Conservation (phyloP, 2,113 vertebrate species). For the Rhinichthys klamathensis region DNA sequence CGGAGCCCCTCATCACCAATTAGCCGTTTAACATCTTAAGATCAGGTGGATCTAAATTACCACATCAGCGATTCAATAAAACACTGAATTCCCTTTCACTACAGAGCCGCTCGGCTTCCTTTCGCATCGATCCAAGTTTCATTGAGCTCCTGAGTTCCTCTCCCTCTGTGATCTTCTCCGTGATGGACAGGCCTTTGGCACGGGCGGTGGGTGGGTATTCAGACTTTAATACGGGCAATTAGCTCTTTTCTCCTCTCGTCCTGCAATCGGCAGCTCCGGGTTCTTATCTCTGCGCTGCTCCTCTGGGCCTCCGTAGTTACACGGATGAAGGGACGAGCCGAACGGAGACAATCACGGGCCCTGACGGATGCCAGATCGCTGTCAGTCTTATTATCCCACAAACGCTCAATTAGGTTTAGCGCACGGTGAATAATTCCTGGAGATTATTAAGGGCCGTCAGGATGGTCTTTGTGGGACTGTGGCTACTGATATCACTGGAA, state of each 20-base stretch:
- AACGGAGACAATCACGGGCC: conserved; percentile 33
- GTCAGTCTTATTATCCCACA: conserved; percentile 45
- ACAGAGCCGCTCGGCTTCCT: conserved; percentile 41
- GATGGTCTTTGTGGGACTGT: not conserved
- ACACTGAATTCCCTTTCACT: conserved; percentile 41
- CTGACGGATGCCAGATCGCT: conserved; percentile 37
- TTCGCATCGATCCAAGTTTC: conserved; percentile 60
- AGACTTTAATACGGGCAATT: conserved; percentile 80
- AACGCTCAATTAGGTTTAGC: conserved; percentile 54
- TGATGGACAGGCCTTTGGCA: conserved; percentile 86
- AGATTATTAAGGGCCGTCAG: conserved; percentile 16
- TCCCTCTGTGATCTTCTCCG: conserved; percentile 65
- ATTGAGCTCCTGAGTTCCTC: conserved; percentile 52
- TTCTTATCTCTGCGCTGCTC: conserved; percentile 73
- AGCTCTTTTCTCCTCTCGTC: conserved; percentile 78
- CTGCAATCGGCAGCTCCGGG: conserved; percentile 75
- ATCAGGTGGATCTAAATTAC: conserved; percentile 31
- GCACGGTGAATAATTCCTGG: conserved; percentile 36
- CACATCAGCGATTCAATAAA: conserved; percentile 34
- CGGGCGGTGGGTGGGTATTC: conserved; percentile 68
- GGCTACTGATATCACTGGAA: not conserved
- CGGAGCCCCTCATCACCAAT: conserved; percentile 30
- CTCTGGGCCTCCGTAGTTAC: conserved; percentile 65
- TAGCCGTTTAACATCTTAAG: conserved; percentile 31
- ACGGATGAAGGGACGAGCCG: conserved; percentile 35